Base-by-base conservation (phyloP, 1,140 invertebrate species). In the Octopus sinensis region DNA sequence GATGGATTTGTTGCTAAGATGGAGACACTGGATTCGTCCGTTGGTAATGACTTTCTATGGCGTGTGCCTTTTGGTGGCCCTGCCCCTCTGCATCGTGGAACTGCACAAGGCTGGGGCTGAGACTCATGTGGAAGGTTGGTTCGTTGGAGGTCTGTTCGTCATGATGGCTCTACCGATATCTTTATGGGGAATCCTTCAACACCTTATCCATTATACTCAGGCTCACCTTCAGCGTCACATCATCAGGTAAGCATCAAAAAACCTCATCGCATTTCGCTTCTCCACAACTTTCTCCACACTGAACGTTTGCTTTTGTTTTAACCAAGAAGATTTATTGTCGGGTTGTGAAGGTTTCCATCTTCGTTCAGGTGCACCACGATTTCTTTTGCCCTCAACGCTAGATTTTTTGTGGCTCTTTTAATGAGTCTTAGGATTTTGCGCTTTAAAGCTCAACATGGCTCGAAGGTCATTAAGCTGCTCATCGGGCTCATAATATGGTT, bases 161-260 rank as follows among this genome's bases (percentile, higher is more conserved):
- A 92, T 98, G 80, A 91, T 97, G 79, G 95, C 96, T 2, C 91
- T 98, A 51, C 97, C 97, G 4, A 95, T 99, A 71, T 96, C 96
- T 62, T 93, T 98, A 86, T 98, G 96, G 94, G 96, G 97, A 91
- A 98, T 99, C 85, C 94, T 95, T 54, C 95, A 97, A 90, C 97
- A 98, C 92, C 93, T 98, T 87, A 94, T 97, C 80, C 94, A 98
- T 91, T 98, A 97, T 87, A 97, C 95, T 0, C 95, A 97, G 88
- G 97, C 97, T 51, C 94, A 93, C 88, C 91, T 98, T 83, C 97
- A 99, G 86, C 96, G 97, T 91, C 95, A 97, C 91, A 97, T 98
- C 81, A 97, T 91, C 81, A 94, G 95, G 95, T 96, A 92, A 90
- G 75, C 53, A 43, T 43, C 30, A 43, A 1, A 43, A 43, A 43